Base-by-base conservation (phyloP, 2,888 invertebrate species). In the Smittia aterrima region DNA sequence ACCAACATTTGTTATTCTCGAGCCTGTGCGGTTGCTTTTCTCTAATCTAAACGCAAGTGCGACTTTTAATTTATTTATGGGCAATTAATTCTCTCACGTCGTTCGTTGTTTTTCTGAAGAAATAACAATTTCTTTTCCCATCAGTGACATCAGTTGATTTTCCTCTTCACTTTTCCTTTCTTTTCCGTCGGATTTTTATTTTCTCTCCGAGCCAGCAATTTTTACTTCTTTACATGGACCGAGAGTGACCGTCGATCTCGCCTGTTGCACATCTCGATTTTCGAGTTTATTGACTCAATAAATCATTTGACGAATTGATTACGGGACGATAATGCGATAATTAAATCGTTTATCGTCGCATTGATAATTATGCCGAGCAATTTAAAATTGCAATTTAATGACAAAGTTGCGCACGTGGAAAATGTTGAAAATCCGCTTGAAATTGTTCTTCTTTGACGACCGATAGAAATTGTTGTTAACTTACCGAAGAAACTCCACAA, bases 231-330 rank as follows among this genome's bases (percentile, higher is more conserved):
- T 20, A 58, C 58, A 22, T 7, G 9, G 58, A 6, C 2, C 20
- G 18, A n/a, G n/a, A n/a, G n/a, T n/a, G n/a, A 13, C 13, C 1
- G 25, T 27, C n/a, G 9, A 27, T 64, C 4, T 27, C 64, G 16
- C 27, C 27, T 64, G 27, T 64, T 64, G 64, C 64, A 58, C 3
- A 13, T 64, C 64, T 64, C 58, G 22, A 9, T 24, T 7, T 22
- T 13, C 64, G 64, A 64, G 25, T 64, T 64, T 64, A 64, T 27
- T 25, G 64, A 64, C 64, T 27, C 54, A 72, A 72, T 72, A 62
- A 72, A 72, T 72, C 62, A 62, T 72, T 72, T 72, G 71, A 71
- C 41, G 54, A 71, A 71, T 71, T 71, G 72, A 62, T 72, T 62
- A 62, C 58, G 22, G 58, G 22, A 20, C 72, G 58, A 40, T 72